A percentile compares a stretch with the other conserved stretches of the same genome.
Evolutionary conservation across 2,113 vertebrate genomes (phyloP).

Genomic region (Montifringilla adamsi): DNA sequence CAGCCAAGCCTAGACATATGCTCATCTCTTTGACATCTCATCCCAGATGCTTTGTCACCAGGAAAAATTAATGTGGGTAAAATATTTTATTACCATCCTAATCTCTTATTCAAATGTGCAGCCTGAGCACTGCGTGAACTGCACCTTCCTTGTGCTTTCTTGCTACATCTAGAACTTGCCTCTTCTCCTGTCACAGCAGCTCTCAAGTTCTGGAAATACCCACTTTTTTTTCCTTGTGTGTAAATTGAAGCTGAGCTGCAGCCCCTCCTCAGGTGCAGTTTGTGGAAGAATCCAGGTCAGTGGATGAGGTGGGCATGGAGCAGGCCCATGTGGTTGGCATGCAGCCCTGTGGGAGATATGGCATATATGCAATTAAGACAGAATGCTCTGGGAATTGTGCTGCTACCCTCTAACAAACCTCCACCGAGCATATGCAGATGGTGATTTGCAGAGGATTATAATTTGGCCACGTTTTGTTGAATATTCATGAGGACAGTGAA

Average conservation of each 20-base stretch:
- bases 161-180: background rate
- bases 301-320: conserved; percentile 44
- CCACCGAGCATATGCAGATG: conserved; percentile 60
- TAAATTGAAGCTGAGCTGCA: background rate
- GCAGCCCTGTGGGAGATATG: conserved; percentile 54
- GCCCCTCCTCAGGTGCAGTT: conserved; percentile 7
- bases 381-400: conserved; percentile 67
- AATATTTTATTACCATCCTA: conserved; percentile 11
- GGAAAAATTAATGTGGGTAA: conserved; percentile 32
- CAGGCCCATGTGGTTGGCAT: conserved; percentile 62
- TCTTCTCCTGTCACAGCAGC: background rate
- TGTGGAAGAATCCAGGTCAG: conserved; percentile 46
- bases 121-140: background rate
- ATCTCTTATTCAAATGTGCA: background rate
- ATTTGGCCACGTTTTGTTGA: conserved; percentile 66
- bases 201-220: background rate
- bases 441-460: conserved; percentile 66
- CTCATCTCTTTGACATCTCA: conserved; percentile 64
- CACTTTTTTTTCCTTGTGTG: background rate
- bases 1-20: conserved; percentile 59
- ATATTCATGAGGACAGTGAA: conserved; percentile 68
- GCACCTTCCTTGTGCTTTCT: background rate
- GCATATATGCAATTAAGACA: conserved; percentile 65
- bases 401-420: conserved; percentile 57
- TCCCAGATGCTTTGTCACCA: conserved; percentile 60